Evolutionary conservation across 2,888 invertebrate species (phyloP), one percentile per base, ranked within the genome.

Genomic region (Platycnemis pennipes): DNA sequence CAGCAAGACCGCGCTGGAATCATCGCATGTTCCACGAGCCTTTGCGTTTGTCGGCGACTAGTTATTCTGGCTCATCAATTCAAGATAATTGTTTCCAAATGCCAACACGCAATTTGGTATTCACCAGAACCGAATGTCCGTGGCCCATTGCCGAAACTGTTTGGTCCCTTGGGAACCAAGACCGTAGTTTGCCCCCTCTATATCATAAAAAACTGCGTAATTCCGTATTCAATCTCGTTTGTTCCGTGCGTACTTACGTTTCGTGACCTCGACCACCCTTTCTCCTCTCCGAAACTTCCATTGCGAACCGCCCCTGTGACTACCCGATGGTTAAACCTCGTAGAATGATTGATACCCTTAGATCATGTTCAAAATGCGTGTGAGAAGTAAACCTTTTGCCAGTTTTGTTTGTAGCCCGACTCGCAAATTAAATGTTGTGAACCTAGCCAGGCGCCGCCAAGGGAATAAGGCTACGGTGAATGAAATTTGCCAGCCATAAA

Each of bases 91-190:
- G 63, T 91, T 91, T 91, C 63, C 42, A 44, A 91, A 77, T 56
- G 56, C 63, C 91, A 11, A 44, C 91, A 91, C 91, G 91, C 91
- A 91, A 91, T 63, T 44, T n/a, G 42, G 91, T n/a, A 91, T 91
- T 69, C 91, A 91, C 91, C 8, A 46, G 16, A 26, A 5, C 45
- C 46, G 26, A 44, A 44, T 19, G n/a, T n/a, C 44, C 87, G 63
- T 37, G 4, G 77, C 77, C 37, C n/a, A 49, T 7, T 63, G 7
- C 37, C 77, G 37, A 37, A 77, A 77, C 77, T 31, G 37, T 77
- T 77, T 77, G 37, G 37, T 37, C 77, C 13, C 77, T 37, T 77
- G 77, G 77, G 77, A 77, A 77, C 11, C 77, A 77, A n/a, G 77
- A 77, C 31, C 77, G 77, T 1, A 31, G 26, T 1, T 77, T 37